Conservation (phyloP, 1,140 invertebrate genomes). For the Nasonia giraulti region DNA sequence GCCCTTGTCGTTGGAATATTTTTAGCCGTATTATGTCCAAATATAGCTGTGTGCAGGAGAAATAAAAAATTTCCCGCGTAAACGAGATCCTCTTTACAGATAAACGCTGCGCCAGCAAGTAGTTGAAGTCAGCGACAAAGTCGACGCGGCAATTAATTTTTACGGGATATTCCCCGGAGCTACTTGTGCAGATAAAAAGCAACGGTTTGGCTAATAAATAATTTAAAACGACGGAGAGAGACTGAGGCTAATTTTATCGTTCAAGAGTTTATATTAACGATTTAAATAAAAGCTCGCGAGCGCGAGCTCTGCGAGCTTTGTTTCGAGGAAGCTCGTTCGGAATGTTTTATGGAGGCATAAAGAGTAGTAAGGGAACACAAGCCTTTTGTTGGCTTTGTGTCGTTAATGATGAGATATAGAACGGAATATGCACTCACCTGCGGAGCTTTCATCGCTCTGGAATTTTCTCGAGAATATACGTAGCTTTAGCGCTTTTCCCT, state of each 20-base stretch:
- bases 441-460: too few species aligned
- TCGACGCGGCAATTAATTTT: background rate
- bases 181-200: background rate
- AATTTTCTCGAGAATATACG: too few species aligned
- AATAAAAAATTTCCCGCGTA: background rate
- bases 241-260: too few species aligned
- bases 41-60: background rate
- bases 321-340: background rate
- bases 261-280: background rate
- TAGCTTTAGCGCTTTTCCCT: too few species aligned
- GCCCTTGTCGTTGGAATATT: too few species aligned
- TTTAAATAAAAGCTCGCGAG: background rate
- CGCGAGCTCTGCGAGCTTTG: background rate
- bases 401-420: background rate
- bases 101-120: background rate
- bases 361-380: background rate
- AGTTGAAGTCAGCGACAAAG: background rate
- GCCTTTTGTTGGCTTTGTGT: background rate
- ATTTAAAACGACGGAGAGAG: background rate
- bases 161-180: background rate
- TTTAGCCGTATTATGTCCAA: too few species aligned
- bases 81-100: background rate
- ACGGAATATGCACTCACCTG: background rate
- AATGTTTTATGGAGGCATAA: conserved; percentile 6
- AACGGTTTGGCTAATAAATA: background rate